These are phyloP conservation scores for Erythrolamprus reginae DNA, from an alignment of 2,113 vertebrate genomes.

Conservation along the genomic window DNA sequence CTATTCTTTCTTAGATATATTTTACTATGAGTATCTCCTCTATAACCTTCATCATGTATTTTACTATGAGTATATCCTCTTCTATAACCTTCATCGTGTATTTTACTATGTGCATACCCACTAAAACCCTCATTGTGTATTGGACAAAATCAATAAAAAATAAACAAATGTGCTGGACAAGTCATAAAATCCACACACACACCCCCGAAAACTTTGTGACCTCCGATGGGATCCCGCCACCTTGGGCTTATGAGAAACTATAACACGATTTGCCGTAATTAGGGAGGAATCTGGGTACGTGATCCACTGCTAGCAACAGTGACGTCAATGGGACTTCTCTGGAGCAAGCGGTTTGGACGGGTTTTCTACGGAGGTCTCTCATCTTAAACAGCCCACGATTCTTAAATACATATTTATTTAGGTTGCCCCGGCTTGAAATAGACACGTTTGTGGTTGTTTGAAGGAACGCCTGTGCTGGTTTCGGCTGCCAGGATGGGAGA, in stretches of 20 bases:
- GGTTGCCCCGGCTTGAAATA: not conserved
- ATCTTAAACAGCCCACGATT: not conserved
- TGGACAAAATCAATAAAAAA: no score
- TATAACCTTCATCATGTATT: no score
- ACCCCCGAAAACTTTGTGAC: not conserved
- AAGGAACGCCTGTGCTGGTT: no score
- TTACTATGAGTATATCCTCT: no score
- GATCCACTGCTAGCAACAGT: not conserved
- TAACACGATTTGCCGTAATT: not conserved
- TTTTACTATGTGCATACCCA: no score
- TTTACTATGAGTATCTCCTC: no score
- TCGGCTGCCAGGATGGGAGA: not conserved
- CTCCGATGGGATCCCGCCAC: not conserved
- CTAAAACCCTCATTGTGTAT: no score
- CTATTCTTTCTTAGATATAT: no score
- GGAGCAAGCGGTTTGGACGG: not conserved
- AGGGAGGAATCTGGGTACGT: not conserved
- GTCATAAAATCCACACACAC: not conserved
- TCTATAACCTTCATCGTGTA: no score
- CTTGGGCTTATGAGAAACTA: not conserved
- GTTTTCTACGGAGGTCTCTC: not conserved
- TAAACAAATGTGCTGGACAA: not conserved
- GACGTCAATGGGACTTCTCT: not conserved
- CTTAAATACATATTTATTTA: constrained; percentile 24
- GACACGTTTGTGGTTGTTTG: not conserved